Evolutionary conservation across 64 coral and sea anemone genomes (phyloP).

Genomic region (Orbicella faveolata): DNA sequence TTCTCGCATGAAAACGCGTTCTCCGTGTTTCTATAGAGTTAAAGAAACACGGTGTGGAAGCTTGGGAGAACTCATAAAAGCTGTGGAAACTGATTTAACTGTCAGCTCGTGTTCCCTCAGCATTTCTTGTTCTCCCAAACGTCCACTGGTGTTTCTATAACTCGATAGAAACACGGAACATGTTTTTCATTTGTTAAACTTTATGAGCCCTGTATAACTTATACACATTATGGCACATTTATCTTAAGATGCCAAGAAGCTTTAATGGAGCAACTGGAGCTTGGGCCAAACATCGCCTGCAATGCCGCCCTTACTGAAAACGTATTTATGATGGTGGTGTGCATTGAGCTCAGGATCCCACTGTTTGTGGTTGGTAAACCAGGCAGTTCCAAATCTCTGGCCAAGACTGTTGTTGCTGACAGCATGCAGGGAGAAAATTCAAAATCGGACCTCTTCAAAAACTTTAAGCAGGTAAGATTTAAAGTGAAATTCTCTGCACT

Average conservation of each 20-base stretch:
- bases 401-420: conserved; percentile 80
- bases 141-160: no score
- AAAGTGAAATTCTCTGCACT: neutral
- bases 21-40: no score
- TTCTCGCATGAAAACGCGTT: no score
- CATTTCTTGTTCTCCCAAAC: no score
- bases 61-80: no score
- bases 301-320: conserved; percentile 85
- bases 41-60: no score
- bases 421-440: conserved; percentile 82
- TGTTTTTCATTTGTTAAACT: no score
- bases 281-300: conserved; percentile 84
- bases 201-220: no score
- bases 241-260: conserved; percentile 71
- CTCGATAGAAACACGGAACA: no score
- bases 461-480: conserved; percentile 68
- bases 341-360: conserved; percentile 74
- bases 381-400: conserved; percentile 84
- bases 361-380: conserved; percentile 81
- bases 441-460: conserved; percentile 63
- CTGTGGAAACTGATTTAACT: no score
- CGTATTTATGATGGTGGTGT: conserved; percentile 85
- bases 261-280: conserved; percentile 64
- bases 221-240: neutral
- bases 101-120: no score